These are phyloP conservation scores for Anabas testudineus DNA, from an alignment of 2,797 vertebrate genomes.

Conservation along the genomic window DNA sequence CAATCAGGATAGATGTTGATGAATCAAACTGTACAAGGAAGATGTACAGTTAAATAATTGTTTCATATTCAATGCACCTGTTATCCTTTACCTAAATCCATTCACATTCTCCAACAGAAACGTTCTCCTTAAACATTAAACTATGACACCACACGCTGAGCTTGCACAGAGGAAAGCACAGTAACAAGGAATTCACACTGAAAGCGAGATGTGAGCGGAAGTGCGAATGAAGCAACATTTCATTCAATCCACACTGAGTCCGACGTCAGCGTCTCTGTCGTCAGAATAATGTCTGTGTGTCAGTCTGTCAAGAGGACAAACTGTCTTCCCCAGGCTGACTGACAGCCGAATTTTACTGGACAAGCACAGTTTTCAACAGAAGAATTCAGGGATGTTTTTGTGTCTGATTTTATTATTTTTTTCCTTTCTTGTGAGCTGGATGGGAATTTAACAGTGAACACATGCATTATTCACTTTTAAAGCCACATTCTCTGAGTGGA, in stretches of 20 bases:
- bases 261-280: too few relatives aligned
- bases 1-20: conserved; percentile 70
- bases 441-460: conserved; percentile 70
- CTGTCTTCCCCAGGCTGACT: too few relatives aligned
- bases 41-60: conserved; percentile 22
- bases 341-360: too few relatives aligned
- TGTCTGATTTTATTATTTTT: too few relatives aligned
- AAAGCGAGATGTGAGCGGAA: too few relatives aligned
- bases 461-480: conserved; percentile 83
- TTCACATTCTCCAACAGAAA: neutral
- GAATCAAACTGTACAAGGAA: conserved; percentile 60
- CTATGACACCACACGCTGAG: neutral
- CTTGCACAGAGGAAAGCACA: neutral
- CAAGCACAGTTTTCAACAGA: too few relatives aligned
- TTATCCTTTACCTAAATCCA: conserved; percentile 12
- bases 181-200: neutral
- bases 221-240: too few relatives aligned
- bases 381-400: too few relatives aligned
- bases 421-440: conserved; percentile 47
- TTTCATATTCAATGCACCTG: conserved; percentile 27
- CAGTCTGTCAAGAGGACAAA: too few relatives aligned
- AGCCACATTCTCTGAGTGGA: conserved; percentile 76
- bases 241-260: too few relatives aligned
- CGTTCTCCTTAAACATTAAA: neutral
- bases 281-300: too few relatives aligned